A percentile compares a stretch with the other conserved stretches of the same genome.
Conservation (phyloP, 2,888 invertebrate genomes). For the Pristionchus japonicus region DNA sequence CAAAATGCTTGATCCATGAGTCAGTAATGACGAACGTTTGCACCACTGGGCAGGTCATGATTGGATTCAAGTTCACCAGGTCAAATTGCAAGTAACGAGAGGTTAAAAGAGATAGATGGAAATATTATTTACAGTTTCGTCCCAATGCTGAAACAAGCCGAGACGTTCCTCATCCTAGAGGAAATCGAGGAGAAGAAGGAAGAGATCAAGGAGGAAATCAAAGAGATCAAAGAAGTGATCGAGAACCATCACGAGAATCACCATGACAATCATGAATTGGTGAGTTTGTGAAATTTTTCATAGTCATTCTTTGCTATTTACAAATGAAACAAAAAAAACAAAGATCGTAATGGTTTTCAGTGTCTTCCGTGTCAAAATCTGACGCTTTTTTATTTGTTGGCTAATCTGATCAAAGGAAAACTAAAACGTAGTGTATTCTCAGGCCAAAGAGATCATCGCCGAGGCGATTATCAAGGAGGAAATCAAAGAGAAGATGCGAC, state of each 20-base stretch:
- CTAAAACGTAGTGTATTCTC: background rate
- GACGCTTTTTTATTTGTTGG: no score
- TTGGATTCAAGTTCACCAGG: no score
- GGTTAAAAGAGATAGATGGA: no score
- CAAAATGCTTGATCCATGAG: background rate
- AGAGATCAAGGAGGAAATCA: slow-evolving; percentile 21
- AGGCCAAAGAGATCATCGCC: slow-evolving; percentile 6
- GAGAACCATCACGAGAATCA: background rate
- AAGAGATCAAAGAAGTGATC: background rate
- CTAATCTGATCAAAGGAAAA: no score
- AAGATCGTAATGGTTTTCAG: no score
- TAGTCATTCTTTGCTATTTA: no score
- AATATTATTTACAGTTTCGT: slow-evolving; percentile 34
- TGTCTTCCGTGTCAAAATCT: no score
- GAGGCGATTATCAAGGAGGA: slow-evolving; percentile 27
- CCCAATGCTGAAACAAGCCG: slow-evolving; percentile 28
- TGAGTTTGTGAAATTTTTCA: no score
- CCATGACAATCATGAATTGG: background rate
- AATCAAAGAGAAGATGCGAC: slow-evolving; percentile 28
- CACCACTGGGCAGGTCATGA: no score
- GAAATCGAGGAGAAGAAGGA: slow-evolving; percentile 17
- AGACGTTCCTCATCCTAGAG: slow-evolving; percentile 22
- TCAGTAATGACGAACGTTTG: background rate
- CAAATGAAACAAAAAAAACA: no score
- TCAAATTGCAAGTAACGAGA: no score